Evolutionary conservation across 2,113 vertebrate species (phyloP).

Genomic region (Falco punctatus): DNA sequence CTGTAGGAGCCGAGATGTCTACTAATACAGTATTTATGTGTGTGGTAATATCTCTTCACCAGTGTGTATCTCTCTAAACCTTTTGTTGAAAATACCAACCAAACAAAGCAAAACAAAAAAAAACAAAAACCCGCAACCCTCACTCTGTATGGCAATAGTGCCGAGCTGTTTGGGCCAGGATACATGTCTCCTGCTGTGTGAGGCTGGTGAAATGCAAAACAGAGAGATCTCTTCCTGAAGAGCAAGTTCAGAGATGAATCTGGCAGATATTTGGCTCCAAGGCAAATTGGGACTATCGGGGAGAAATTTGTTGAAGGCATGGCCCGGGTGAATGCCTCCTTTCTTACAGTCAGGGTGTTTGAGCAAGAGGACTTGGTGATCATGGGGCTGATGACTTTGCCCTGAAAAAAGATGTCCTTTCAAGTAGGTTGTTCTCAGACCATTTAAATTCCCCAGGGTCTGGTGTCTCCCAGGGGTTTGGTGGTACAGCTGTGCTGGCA

Average conservation of each 20-base stretch:
- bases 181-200: slow-evolving; percentile 16
- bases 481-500: slow-evolving; percentile 44
- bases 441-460: slow-evolving; percentile 1
- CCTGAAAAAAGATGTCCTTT: slow-evolving; percentile 19
- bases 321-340: background rate
- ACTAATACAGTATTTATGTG: slow-evolving; percentile 42
- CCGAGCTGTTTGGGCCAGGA: background rate
- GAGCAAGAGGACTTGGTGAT: slow-evolving; percentile 5
- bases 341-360: background rate
- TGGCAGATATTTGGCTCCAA: slow-evolving; percentile 42
- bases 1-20: slow-evolving; percentile 26
- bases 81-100: slow-evolving; percentile 11
- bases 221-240: slow-evolving; percentile 27
- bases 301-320: background rate
- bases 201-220: background rate
- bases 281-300: background rate
- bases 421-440: slow-evolving; percentile 4
- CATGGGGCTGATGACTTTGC: background rate
- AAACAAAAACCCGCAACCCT: background rate
- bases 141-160: background rate
- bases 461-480: slow-evolving; percentile 27
- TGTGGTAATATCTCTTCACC: slow-evolving; percentile 7
- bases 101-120: slow-evolving; percentile 29
- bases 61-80: slow-evolving; percentile 31
- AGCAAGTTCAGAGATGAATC: slow-evolving; percentile 22